phyloP scores from a whole-genome alignment of 2,888 invertebrate species.

The Saturnia japonica region DNA sequence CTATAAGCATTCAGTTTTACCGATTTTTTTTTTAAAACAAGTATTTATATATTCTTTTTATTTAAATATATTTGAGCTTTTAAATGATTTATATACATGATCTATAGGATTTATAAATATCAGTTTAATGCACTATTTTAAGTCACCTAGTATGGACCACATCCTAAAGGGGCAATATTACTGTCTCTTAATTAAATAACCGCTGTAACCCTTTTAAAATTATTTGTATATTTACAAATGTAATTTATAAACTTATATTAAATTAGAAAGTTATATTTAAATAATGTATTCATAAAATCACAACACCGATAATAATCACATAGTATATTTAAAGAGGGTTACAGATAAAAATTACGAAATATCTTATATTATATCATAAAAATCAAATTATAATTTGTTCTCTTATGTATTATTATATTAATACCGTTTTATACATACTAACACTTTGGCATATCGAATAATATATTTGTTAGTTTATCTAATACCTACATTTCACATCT shows the following conservation, averaged over 20 bases:
- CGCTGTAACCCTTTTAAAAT: conserved; percentile 42
- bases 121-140: conserved; percentile 78
- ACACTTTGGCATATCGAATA: conserved; percentile 53
- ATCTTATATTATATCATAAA: conserved; percentile 32
- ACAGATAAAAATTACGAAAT: conserved; percentile 42
- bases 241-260: conserved; percentile 35
- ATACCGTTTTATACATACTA: neutral
- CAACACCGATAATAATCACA: conserved; percentile 60
- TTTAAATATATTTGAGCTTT: conserved; percentile 78
- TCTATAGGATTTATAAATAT: conserved; percentile 53
- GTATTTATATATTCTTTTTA: conserved; percentile 69
- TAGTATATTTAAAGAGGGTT: conserved; percentile 39
- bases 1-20: conserved; percentile 67
- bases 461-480: conserved; percentile 41
- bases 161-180: conserved; percentile 64
- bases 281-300: conserved; percentile 44
- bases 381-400: conserved; percentile 20
- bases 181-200: conserved; percentile 21
- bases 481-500: conserved; percentile 50
- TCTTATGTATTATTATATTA: neutral
- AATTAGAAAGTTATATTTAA: conserved; percentile 31
- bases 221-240: conserved; percentile 42
- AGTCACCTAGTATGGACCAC: conserved; percentile 82
- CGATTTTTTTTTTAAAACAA: conserved; percentile 69
- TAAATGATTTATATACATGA: conserved; percentile 71